Conservation (phyloP, 2,888 invertebrate species). For the Apodemia hepburni region DNA sequence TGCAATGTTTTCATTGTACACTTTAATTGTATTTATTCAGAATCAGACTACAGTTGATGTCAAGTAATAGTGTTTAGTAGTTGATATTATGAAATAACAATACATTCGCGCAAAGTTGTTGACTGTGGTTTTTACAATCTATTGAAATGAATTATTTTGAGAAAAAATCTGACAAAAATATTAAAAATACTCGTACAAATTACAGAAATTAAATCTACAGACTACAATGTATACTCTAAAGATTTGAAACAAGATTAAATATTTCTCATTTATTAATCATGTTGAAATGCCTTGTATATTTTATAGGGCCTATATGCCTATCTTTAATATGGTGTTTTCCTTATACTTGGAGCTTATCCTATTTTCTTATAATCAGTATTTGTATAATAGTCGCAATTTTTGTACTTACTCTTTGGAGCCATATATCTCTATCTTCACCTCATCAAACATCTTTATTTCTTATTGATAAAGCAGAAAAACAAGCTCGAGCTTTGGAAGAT, state of each 20-base stretch:
- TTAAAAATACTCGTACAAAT: background rate
- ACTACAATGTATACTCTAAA: constrained; percentile 10
- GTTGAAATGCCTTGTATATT: constrained; percentile 50
- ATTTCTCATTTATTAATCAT: constrained; percentile 38
- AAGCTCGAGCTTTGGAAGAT: constrained; percentile 80
- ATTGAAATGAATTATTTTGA: background rate
- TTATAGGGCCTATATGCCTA: constrained; percentile 46
- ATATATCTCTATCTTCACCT: constrained; percentile 82
- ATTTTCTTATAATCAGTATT: constrained; percentile 49
- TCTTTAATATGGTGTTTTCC: constrained; percentile 58
- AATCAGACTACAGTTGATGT: no score
- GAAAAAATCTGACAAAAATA: background rate
- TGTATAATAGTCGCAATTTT: constrained; percentile 51
- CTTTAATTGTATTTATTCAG: background rate
- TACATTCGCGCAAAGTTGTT: background rate
- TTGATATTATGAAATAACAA: background rate
- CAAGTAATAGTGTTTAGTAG: background rate
- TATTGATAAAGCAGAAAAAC: constrained; percentile 81
- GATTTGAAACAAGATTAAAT: constrained; percentile 19
- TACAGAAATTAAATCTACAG: background rate
- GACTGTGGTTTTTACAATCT: no score
- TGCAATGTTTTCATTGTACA: background rate
- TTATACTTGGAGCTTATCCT: constrained; percentile 49
- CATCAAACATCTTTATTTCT: constrained; percentile 81
- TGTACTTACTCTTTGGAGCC: constrained; percentile 78